Evolutionary conservation across 2,888 invertebrate genomes (phyloP), one percentile per base, ranked within the genome.

Genomic region (Lamproptera curius): DNA sequence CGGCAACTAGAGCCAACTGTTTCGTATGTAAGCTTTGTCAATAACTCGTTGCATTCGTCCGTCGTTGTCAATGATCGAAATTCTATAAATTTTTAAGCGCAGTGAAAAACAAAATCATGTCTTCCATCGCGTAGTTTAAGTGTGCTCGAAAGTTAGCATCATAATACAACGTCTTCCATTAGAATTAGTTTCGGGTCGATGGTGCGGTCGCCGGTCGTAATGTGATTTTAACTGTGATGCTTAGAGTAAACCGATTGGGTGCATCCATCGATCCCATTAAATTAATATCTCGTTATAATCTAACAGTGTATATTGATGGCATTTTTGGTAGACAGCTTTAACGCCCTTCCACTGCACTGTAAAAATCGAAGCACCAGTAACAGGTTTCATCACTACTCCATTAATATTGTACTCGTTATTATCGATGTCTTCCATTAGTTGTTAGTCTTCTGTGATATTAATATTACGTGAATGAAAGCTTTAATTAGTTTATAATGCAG

Each of bases 251-350:
- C 33, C 2, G n/a, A 62, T 57, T 61, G 62, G 58, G 43, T 31
- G 54, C 51, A 58, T 53, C 65, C 62, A 53, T 57, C 58, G 59
- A 50, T 54, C 58, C 58, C 59, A 67, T 62, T 67, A 68, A 65
- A 63, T 77, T 81, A 78, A 79, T 40, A 70, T 47, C 69, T 67
- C 54, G 65, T 59, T 66, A 50, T 67, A 59, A 63, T 70, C 60
- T 76, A 67, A 73, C 76, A 71, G 67, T 63, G 61, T 72, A 73
- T 73, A 78, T 73, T 79, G 73, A 67, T 61, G 57, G 58, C 76
- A 73, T 78, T 85, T 87, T 86, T 87, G 87, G 87, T 87, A 87
- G 79, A 82, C 84, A 87, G 87, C 87, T 87, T 87, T 87, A 87
- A 84, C 67, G 67, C 67, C 26, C 57, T n/a, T 28, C 31, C 60